Conservation (phyloP, 2,797 vertebrate genomes). For the Valencia hispanica region DNA sequence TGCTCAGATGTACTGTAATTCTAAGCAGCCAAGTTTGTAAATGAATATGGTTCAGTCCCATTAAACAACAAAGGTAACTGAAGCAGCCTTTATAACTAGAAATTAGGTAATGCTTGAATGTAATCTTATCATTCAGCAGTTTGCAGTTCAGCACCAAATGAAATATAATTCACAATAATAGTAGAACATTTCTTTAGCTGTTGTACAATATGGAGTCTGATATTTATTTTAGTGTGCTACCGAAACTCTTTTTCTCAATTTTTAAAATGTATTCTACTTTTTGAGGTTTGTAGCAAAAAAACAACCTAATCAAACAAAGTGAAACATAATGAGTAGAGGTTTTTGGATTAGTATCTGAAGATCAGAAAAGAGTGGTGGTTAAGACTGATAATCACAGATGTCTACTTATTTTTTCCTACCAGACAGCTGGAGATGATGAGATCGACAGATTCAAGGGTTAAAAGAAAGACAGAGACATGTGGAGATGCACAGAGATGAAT, state of each 20-base stretch:
- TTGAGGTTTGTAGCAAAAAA: slow-evolving; percentile 48
- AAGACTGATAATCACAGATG: slow-evolving; percentile 52
- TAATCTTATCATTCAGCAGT: slow-evolving; percentile 4
- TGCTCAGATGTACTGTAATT: background rate
- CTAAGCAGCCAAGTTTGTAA: background rate
- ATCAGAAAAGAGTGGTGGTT: slow-evolving; percentile 47
- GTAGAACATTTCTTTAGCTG: slow-evolving; percentile 32
- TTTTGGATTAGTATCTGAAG: slow-evolving; percentile 61
- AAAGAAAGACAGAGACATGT: slow-evolving; percentile 29
- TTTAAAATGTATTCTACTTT: slow-evolving; percentile 3
- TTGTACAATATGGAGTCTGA: slow-evolving; percentile 25
- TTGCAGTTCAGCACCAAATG: background rate
- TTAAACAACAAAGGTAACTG: background rate
- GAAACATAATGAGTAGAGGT: slow-evolving; percentile 50
- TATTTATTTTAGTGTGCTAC: slow-evolving; percentile 42
- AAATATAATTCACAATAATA: slow-evolving; percentile 24
- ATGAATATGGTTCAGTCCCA: background rate
- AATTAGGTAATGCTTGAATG: background rate
- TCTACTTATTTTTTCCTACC: slow-evolving; percentile 22
- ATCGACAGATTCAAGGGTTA: slow-evolving; percentile 25
- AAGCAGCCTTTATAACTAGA: slow-evolving; percentile 1
- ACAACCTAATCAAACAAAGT: slow-evolving; percentile 65
- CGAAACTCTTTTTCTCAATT: slow-evolving; percentile 33
- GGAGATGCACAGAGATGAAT: slow-evolving; percentile 35
- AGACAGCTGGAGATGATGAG: slow-evolving; percentile 21